Evolutionary conservation across 2,113 vertebrate genomes (phyloP), one percentile per base, ranked within the genome.

Genomic region (Seriola quinqueradiata): DNA sequence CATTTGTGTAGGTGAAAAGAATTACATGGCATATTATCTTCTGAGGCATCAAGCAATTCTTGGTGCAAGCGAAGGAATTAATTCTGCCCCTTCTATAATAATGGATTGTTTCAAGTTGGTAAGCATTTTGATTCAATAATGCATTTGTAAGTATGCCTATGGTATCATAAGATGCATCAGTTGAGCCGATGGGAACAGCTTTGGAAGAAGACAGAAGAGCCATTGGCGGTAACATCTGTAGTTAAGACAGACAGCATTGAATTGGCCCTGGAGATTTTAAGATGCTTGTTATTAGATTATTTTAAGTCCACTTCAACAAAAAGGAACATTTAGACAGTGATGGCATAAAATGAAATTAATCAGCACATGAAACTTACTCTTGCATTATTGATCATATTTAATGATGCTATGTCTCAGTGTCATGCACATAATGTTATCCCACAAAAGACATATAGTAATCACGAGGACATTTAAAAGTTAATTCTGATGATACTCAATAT

Each of bases 1-100:
- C 91, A 66, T 95, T 93, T 91, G 90, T 93, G 90, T 95, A 92
- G 87, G 85, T 84, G 81, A 89, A 90, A 77, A 93, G 86, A 95
- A 97, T 95, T 94, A 94, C 95, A 93, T 91, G 90, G 93, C 87
- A 95, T 94, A 97, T 97, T 94, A 96, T 96, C 92, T 93, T 94
- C 89, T 89, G 93, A 95, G 92, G 95, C 92, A 93, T 89, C 94
- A 87, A 93, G 92, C 83, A 61, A 88, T 95, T 80, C 87, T 93
- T 94, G 92, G 92, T 92, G 85, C 87, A 95, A 95, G 77, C 90
- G 93, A 94, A 94, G 93, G 90, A 95, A 95, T 96, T 92, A 94
- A 95, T 96, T 95, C 82, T 94, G 81, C 94, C 93, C 92, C 9
- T 88, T 95, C 87, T 54, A 80, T 89, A 76, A 88, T 93, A 95